A percentile compares a stretch with the other conserved stretches of the same genome.
Evolutionary conservation across 2,888 invertebrate species (phyloP).

Genomic region (Cantharis nigra): DNA sequence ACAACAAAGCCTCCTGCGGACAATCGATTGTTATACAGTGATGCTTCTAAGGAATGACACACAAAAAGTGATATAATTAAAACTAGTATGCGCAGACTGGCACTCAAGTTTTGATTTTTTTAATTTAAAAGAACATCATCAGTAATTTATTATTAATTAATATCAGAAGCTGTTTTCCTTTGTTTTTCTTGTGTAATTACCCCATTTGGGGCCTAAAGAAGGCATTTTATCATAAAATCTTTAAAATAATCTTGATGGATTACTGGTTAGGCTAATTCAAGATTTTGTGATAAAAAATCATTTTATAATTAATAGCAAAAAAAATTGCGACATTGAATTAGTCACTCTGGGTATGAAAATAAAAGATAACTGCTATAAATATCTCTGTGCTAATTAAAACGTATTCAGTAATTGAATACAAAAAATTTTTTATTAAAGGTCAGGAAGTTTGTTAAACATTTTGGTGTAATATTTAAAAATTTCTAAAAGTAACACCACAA

Average conservation of each 20-base stretch:
- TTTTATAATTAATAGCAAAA: too few relatives aligned
- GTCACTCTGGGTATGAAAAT: neutral
- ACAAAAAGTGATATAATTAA: too few relatives aligned
- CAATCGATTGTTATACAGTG: neutral
- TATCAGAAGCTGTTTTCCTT: too few relatives aligned
- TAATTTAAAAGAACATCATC: too few relatives aligned
- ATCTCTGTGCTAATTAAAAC: neutral
- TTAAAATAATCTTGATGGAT: neutral
- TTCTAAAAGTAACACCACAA: neutral
- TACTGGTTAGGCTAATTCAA: neutral
- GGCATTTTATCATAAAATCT: too few relatives aligned
- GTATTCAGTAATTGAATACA: neutral
- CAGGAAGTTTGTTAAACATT: neutral
- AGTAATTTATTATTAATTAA: too few relatives aligned
- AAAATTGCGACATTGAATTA: neutral
- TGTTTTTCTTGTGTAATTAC: too few relatives aligned
- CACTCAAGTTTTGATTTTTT: too few relatives aligned
- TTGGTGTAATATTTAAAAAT: neutral
- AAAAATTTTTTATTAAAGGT: neutral
- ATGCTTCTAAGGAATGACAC: too few relatives aligned
- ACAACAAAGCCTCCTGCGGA: constrained; percentile 79
- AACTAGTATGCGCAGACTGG: too few relatives aligned
- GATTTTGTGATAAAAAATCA: neutral
- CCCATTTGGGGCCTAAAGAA: too few relatives aligned
- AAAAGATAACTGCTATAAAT: neutral